Percentiles rank a stretch among this genome's conserved stretches.
Conservation (phyloP, 2,113 vertebrate genomes). For the Brachirus orientalis region DNA sequence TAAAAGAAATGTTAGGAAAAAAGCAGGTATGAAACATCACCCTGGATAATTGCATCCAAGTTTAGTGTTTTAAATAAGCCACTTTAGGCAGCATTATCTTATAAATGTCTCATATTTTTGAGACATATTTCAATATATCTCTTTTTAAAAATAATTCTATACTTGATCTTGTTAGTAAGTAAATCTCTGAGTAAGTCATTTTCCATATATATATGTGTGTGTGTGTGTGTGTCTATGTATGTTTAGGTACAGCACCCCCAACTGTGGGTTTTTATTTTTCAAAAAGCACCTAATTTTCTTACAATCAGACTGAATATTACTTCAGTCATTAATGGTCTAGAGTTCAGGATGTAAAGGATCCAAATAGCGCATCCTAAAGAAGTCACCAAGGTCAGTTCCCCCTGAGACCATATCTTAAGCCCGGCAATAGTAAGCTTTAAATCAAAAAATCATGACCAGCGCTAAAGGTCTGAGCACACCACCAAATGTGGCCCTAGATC, state of each 20-base stretch:
- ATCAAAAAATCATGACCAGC: slow-evolving; percentile 41
- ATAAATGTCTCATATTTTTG: slow-evolving; percentile 72
- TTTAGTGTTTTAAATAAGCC: slow-evolving; percentile 81
- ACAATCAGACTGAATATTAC: slow-evolving; percentile 76
- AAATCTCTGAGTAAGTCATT: slow-evolving; percentile 74
- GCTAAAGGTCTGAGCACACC: slow-evolving; percentile 44
- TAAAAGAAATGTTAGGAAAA: slow-evolving; percentile 74
- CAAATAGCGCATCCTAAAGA: slow-evolving; percentile 59
- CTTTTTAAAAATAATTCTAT: slow-evolving; percentile 86
- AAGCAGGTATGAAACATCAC: slow-evolving; percentile 77
- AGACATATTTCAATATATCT: slow-evolving; percentile 78
- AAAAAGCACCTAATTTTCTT: slow-evolving; percentile 76
- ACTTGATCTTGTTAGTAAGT: slow-evolving; percentile 77
- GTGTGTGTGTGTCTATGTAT: too few relatives aligned
- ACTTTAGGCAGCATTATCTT: slow-evolving; percentile 78
- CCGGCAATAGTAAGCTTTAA: slow-evolving; percentile 57
- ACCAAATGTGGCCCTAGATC: slow-evolving; percentile 36
- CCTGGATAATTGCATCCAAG: slow-evolving; percentile 75
- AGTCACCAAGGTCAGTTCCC: slow-evolving; percentile 51
- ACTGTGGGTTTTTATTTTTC: slow-evolving; percentile 65
- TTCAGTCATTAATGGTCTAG: slow-evolving; percentile 65
- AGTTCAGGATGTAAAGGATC: slow-evolving; percentile 73
- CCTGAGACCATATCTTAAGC: slow-evolving; percentile 52
- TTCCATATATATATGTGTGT: too few relatives aligned
- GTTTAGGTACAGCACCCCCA: slow-evolving; percentile 78